Percentiles rank a stretch among this genome's conserved stretches.
Evolutionary conservation across 2,888 invertebrate species (phyloP).

Genomic region (Drosophila flavopinicola): DNA sequence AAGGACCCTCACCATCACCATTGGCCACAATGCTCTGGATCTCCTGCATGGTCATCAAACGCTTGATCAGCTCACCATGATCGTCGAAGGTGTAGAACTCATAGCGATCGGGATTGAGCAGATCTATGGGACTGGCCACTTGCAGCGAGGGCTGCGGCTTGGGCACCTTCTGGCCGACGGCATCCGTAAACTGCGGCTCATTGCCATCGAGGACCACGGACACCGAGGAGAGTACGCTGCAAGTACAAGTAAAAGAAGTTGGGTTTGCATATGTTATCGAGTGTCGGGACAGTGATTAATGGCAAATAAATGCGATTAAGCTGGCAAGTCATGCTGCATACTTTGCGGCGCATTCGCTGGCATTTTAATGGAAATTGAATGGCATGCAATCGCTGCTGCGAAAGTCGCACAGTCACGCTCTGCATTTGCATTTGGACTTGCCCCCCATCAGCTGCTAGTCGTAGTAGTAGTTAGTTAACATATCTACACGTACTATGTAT

Average conservation of each 20-base stretch:
- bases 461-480: constrained; percentile 52
- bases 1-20: constrained; percentile 88
- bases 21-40: constrained; percentile 94
- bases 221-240: constrained; percentile 88
- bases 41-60: constrained; percentile 93
- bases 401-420: constrained; percentile 64
- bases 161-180: constrained; percentile 88
- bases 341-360: constrained; percentile 55
- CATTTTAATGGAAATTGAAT: constrained; percentile 74
- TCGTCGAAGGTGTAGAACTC: constrained; percentile 95
- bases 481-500: constrained; percentile 42
- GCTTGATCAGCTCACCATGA: constrained; percentile 91
- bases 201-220: constrained; percentile 87
- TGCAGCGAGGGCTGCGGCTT: constrained; percentile 87
- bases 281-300: constrained; percentile 56
- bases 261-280: constrained; percentile 44
- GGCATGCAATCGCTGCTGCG: constrained; percentile 56
- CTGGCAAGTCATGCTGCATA: constrained; percentile 59
- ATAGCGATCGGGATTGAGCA: constrained; percentile 92
- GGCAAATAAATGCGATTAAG: constrained; percentile 47
- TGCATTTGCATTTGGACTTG: constrained; percentile 32
- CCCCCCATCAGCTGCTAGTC: not conserved
- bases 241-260: constrained; percentile 50
- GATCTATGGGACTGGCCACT: constrained; percentile 91
- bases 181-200: constrained; percentile 88